phyloP scores from a whole-genome alignment of 2,888 invertebrate genomes.

The Brenthis ino region DNA sequence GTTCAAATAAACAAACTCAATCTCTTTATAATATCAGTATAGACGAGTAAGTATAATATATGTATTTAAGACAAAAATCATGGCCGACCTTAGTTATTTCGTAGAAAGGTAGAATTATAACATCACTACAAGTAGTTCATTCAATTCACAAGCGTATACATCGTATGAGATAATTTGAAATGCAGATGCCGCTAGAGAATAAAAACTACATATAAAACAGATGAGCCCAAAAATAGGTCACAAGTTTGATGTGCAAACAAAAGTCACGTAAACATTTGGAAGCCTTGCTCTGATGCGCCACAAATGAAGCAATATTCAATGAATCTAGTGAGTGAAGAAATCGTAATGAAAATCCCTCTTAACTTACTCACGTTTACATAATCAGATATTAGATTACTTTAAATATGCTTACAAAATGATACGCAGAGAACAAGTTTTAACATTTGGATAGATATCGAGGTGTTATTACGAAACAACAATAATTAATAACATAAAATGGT shows the following conservation, averaged over 20 bases:
- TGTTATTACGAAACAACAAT: conserved; percentile 12
- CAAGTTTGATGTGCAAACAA: conserved; percentile 38
- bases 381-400: conserved; percentile 16
- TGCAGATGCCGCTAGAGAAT: conserved; percentile 40
- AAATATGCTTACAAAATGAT: conserved; percentile 17
- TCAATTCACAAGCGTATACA: conserved; percentile 35
- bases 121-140: conserved; percentile 39
- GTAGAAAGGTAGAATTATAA: conserved; percentile 38
- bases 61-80: conserved; percentile 19
- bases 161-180: conserved; percentile 39
- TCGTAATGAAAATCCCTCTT: conserved; percentile 23
- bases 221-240: conserved; percentile 43
- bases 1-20: too few relatives aligned
- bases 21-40: too few relatives aligned
- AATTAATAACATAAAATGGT: not conserved
- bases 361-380: conserved; percentile 23
- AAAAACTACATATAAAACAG: conserved; percentile 42
- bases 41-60: not conserved
- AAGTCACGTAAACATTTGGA: conserved; percentile 31
- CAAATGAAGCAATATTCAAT: conserved; percentile 50
- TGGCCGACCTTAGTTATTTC: conserved; percentile 24
- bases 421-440: conserved; percentile 7
- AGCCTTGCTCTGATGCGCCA: conserved; percentile 49
- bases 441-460: conserved; percentile 16
- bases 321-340: conserved; percentile 20